These are phyloP conservation scores for Pyrgilauda ruficollis DNA, from an alignment of 2,113 vertebrate genomes.

Conservation along the genomic window DNA sequence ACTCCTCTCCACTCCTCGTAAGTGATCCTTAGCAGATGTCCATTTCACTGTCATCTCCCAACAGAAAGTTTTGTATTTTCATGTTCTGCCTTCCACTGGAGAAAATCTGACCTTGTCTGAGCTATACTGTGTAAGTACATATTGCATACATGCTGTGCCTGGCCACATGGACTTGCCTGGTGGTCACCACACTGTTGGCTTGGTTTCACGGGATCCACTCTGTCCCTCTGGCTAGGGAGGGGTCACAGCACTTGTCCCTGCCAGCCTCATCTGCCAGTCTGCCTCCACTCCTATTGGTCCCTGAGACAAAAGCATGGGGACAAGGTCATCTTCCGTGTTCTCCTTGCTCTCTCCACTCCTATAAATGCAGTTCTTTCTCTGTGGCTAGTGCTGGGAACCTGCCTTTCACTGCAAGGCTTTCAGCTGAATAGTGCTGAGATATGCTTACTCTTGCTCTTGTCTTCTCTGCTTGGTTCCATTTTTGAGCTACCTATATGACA, in stretches of 20 bases:
- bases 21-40: not conserved
- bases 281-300: fast-evolving
- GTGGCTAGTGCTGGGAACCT: not conserved
- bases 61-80: fast-evolving
- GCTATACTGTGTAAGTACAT: not conserved
- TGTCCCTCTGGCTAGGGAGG: not conserved
- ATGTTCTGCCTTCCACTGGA: not conserved
- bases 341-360: not conserved
- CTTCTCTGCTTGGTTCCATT: not conserved
- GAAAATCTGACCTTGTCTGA: not conserved
- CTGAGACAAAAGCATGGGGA: not conserved
- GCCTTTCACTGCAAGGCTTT: not conserved
- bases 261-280: not conserved
- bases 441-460: not conserved
- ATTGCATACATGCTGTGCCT: not conserved
- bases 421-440: not conserved
- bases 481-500: not conserved
- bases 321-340: not conserved
- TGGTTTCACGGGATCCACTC: not conserved
- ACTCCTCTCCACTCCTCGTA: not conserved
- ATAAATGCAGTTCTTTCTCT: not conserved
- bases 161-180: not conserved
- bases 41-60: not conserved
- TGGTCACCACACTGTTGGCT: not conserved
- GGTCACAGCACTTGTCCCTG: not conserved